These are phyloP conservation scores for Trypoxylus dichotomus DNA, from an alignment of 1,140 invertebrate genomes.

Conservation along the genomic window DNA sequence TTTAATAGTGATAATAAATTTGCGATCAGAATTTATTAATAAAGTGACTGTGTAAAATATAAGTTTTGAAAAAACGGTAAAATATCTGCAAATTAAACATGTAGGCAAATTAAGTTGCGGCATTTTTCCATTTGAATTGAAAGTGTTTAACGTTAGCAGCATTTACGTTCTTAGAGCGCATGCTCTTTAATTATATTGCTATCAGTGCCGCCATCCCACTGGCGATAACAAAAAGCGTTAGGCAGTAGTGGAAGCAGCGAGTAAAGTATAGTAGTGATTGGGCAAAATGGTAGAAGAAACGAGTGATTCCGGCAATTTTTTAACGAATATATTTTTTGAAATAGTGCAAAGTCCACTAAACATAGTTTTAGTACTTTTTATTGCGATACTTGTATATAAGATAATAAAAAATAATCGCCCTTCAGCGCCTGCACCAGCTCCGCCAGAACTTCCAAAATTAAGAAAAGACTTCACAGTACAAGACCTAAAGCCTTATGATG, in stretches of 20 bases:
- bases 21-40: neutral
- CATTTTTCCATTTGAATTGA: neutral
- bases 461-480: constrained; percentile 89
- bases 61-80: neutral
- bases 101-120: neutral
- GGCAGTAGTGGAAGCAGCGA: neutral
- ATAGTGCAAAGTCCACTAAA: constrained; percentile 79
- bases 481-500: constrained; percentile 86
- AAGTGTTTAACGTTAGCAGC: neutral
- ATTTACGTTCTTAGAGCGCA: neutral
- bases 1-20: neutral
- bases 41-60: neutral
- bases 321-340: constrained; percentile 64
- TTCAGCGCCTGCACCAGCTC: constrained; percentile 53
- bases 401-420: constrained; percentile 69
- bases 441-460: constrained; percentile 75
- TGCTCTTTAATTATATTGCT: neutral
- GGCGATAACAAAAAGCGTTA: neutral
- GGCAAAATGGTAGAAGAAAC: constrained; percentile 41
- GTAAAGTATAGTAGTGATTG: neutral
- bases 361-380: constrained; percentile 72
- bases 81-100: neutral
- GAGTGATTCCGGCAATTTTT: constrained; percentile 47
- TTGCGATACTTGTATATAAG: constrained; percentile 83
- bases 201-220: constrained; percentile 14